Evolutionary conservation across 2,797 vertebrate species (phyloP).

Genomic region (Poecilia gillii): DNA sequence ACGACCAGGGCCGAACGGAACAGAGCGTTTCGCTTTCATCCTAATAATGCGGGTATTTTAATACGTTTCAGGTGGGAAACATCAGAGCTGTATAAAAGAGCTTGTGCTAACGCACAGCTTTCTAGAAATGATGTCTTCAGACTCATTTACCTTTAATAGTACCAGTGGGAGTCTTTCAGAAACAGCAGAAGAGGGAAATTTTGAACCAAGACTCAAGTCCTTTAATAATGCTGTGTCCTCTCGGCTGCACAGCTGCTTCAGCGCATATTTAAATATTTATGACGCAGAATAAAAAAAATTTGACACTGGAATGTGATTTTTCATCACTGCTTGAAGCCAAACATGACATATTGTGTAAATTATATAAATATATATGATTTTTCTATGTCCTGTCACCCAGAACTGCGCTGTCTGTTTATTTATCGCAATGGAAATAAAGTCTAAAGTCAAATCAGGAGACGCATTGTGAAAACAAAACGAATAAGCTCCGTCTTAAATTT

Average conservation of each 20-base stretch:
- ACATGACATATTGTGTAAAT: slow-evolving; percentile 42
- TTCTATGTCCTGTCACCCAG: slow-evolving; percentile 8
- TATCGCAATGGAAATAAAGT: slow-evolving; percentile 10
- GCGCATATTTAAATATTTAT: slow-evolving; percentile 53
- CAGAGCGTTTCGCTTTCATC: slow-evolving; percentile 10
- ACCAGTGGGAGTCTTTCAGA: slow-evolving; percentile 19
- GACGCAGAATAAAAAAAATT: slow-evolving; percentile 36
- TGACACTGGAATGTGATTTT: slow-evolving; percentile 21
- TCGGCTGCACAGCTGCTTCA: slow-evolving; percentile 45
- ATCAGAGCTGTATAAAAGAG: slow-evolving; percentile 5
- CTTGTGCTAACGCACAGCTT: slow-evolving; percentile 1
- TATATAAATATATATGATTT: slow-evolving; percentile 19
- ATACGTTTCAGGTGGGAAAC: neutral
- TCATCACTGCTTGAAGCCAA: slow-evolving; percentile 27
- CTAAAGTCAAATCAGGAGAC: slow-evolving; percentile 41
- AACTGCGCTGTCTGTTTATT: neutral
- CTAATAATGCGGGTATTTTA: slow-evolving; percentile 3
- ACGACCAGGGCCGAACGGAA: slow-evolving; percentile 28
- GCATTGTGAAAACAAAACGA: slow-evolving; percentile 27
- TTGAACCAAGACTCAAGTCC: slow-evolving; percentile 52
- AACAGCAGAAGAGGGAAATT: slow-evolving; percentile 24
- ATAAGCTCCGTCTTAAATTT: slow-evolving; percentile 12
- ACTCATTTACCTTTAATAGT: slow-evolving; percentile 2
- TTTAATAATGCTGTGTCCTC: slow-evolving; percentile 51
- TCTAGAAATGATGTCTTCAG: slow-evolving; percentile 12